A percentile compares a stretch with the other conserved stretches of the same genome.
phyloP scores from a whole-genome alignment of 2,888 invertebrate genomes.

The Ceraclea dissimilis region DNA sequence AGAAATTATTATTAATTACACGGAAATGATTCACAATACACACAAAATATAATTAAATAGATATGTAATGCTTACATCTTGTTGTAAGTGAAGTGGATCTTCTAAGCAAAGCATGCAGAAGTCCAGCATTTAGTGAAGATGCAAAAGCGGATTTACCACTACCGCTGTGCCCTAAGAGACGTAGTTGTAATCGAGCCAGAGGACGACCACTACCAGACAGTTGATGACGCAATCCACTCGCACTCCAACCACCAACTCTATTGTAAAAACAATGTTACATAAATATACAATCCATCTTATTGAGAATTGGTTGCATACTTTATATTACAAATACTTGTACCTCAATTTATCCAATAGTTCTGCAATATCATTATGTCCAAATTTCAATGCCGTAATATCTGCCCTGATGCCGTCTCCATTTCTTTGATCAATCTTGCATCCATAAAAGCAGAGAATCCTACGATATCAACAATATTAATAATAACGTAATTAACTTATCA shows the following conservation, averaged over 20 bases:
- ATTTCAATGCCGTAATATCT: constrained; percentile 69
- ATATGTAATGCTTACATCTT: constrained; percentile 38
- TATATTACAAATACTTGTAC: constrained; percentile 19
- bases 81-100: constrained; percentile 45
- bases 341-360: constrained; percentile 58
- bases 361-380: constrained; percentile 62
- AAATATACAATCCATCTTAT: background rate
- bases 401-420: constrained; percentile 65
- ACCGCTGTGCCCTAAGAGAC: constrained; percentile 63
- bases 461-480: constrained; percentile 17
- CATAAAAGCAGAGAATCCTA: constrained; percentile 60
- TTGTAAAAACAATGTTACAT: background rate
- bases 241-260: constrained; percentile 40
- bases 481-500: background rate
- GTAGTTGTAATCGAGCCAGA: constrained; percentile 55
- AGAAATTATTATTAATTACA: constrained; percentile 3
- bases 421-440: constrained; percentile 59
- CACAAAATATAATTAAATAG: too few relatives aligned
- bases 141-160: constrained; percentile 65
- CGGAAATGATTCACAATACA: background rate
- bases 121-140: constrained; percentile 58
- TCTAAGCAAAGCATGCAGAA: constrained; percentile 58
- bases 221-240: constrained; percentile 43
- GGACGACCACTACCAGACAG: constrained; percentile 49
- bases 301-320: too few relatives aligned